Base-by-base conservation (phyloP, 2,797 vertebrate species). In the Melanotaenia nigrans region DNA sequence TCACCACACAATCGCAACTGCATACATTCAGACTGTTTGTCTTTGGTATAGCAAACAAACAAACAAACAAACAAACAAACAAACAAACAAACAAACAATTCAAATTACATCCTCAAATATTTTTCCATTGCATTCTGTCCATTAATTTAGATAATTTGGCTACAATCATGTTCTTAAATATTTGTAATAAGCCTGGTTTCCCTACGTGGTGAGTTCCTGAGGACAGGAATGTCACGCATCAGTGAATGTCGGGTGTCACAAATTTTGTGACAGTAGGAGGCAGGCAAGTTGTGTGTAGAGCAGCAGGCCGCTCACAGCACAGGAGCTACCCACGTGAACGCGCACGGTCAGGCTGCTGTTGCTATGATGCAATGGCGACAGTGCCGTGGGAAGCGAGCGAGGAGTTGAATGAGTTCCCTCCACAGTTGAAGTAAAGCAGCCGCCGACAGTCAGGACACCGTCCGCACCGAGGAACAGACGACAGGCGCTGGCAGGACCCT, bases 301-400 rank as follows among this genome's bases (percentile, higher is more conserved):
- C 61, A 35, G 75, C 60, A 35, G 35, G 33, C 45, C 16, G 64
- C 69, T 16, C 65, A 4, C 45, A 3, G 45, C 65, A 12, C 33
- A 5, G 9, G 61, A 49, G 69, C 40, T 2, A 54, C 47, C 36
- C 32, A 71, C 74, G 90, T 78, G 92, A 59, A 61, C 91, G 91
- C 85, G 88, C 90, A 68, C 81, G 77, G 76, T 20, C 58, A 9
- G 68, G 87, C 85, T 84, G 91, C 87, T 89, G 91, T 87, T 89
- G 89, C 90, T 91, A 85, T 91, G 90, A 93, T 89, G 93, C 93
- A 93, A 92, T 89, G 91, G 90, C 87, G 90, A 86, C 91, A 90
- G 88, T 89, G 89, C 90, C 71, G 84, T 89, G 87, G 88, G 83
- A 85, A 90, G 84, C 78, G 82, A 86, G 79, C 72, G 79, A 87